Conservation (phyloP, 2,113 vertebrate genomes). For the Chinchilla lanigera region DNA sequence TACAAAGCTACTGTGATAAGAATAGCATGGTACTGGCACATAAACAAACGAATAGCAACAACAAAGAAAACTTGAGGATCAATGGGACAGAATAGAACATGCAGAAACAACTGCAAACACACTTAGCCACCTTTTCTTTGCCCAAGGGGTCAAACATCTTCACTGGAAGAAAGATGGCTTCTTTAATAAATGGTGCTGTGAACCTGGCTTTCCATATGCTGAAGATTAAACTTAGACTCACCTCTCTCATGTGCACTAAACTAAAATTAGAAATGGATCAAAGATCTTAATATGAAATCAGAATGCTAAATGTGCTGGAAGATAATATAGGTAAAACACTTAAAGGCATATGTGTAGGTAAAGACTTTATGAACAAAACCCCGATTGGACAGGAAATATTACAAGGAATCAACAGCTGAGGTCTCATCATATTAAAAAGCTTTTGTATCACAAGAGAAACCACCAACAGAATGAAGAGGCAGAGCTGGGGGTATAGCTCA, state of each 20-base stretch:
- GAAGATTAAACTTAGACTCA: background rate
- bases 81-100: background rate
- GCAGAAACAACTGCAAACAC: background rate
- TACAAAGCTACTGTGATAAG: background rate
- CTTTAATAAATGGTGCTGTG: background rate
- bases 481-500: too few relatives aligned
- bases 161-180: background rate
- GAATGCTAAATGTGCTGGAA: background rate
- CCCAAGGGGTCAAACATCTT: background rate
- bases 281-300: background rate
- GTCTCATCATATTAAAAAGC: background rate
- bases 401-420: background rate
- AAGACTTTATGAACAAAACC: background rate
- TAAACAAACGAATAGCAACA: background rate
- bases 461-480: background rate
- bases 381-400: background rate
- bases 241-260: background rate
- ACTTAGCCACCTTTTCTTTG: background rate
- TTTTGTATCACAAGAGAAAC: background rate
- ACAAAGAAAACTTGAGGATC: background rate
- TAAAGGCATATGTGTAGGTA: background rate
- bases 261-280: background rate
- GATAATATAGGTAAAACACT: background rate
- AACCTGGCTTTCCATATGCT: background rate
- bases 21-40: background rate